phyloP scores from a whole-genome alignment of 2,888 invertebrate genomes.

The Heliconius charithonia region DNA sequence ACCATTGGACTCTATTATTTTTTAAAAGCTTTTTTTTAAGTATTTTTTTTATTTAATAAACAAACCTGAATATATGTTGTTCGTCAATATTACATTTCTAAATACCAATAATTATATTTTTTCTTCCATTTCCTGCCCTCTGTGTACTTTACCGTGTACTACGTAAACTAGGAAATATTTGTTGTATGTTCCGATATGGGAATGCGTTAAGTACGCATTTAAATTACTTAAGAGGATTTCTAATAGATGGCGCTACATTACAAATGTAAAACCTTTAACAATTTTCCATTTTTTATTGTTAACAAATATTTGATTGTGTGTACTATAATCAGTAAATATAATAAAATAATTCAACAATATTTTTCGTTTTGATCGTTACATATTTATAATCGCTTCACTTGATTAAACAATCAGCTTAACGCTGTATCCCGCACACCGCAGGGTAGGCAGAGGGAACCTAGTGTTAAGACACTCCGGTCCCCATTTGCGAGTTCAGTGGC shows the following conservation, averaged over 20 bases:
- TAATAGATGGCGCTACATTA: constrained; percentile 6
- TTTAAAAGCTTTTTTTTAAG: not conserved
- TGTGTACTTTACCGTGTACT: not conserved
- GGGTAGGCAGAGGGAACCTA: no score
- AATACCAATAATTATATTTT: not conserved
- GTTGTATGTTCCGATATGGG: not conserved
- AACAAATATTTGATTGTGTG: no score
- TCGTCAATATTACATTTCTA: not conserved
- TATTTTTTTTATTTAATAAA: not conserved
- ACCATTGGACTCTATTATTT: not conserved
- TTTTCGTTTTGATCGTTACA: not conserved
- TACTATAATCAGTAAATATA: no score
- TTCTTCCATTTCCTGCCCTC: not conserved
- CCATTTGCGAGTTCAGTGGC: no score
- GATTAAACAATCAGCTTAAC: no score
- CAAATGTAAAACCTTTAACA: not conserved
- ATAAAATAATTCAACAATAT: no score
- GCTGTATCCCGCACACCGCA: no score
- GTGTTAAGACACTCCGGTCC: no score
- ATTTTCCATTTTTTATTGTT: not conserved
- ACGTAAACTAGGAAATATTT: not conserved
- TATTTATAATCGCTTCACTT: not conserved
- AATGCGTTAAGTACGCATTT: not conserved
- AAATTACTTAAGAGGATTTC: not conserved
- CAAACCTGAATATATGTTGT: not conserved